Evolutionary conservation across 1,140 invertebrate genomes (phyloP), one percentile per base, ranked within the genome.

Genomic region (Cepaea nemoralis): DNA sequence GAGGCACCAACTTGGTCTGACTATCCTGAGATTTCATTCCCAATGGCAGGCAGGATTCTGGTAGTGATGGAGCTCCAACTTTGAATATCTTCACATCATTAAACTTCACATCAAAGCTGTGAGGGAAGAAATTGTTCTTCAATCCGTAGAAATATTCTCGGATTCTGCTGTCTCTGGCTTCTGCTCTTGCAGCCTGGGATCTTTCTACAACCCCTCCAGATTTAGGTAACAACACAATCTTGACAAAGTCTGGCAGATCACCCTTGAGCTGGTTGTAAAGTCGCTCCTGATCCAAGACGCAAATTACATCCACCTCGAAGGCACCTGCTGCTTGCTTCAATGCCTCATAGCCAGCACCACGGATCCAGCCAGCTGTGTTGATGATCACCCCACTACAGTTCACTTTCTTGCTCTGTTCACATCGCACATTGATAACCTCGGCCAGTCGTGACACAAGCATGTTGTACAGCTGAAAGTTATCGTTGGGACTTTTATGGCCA

Each of bases 321-420:
- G 96, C 95, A 88, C 96, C 94, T 0, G 97, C 96, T 8, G 96
- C 95, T 87, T 98, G 96, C 16, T 93, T 89, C 1, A 93, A 82
- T 37, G 90, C 90, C 69, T 92, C 86, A 82, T 93, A 93, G 6
- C 93, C 93, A 73, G 97, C 97, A 12, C 94, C 95, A 92, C 98
- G 97, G 0, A 99, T 94, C 97, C 97, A 99, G 0, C 98, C 98
- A 88, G 97, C 98, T 0, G 98, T 99, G 89, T 99, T 99, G 74
- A 99, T 98, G 48, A 99, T 95, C 0, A 97, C 95, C n/a, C 98
- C 98, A 40, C 97, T 98, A 10, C 88, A 81, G 85, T 91, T 91
- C 92, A 91, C 89, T 93, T 96, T 96, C 88, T 95, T 95, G 90
- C 97, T 97, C 66, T 94, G 94, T 88, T 96, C 95, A 90, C 97